phyloP scores from a whole-genome alignment of 1,140 invertebrate genomes.

The Teleopsis dalmanni region DNA sequence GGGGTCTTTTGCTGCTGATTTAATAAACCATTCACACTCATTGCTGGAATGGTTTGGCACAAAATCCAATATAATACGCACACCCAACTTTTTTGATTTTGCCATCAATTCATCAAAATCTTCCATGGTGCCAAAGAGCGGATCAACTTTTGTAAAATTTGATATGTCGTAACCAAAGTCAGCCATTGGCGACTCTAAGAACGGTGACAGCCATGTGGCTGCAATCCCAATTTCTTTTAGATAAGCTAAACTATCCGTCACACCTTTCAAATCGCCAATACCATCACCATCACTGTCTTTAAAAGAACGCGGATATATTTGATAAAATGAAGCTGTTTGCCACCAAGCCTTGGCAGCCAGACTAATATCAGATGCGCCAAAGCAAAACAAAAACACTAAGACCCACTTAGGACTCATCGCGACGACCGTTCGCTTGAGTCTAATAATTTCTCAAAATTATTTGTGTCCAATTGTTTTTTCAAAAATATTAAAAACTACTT shows the following conservation, averaged over 20 bases:
- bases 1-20: slow-evolving; percentile 48
- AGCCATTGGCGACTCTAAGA: slow-evolving; percentile 60
- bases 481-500: too few relatives aligned
- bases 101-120: slow-evolving; percentile 61
- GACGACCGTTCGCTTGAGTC: neutral
- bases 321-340: slow-evolving; percentile 64
- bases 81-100: slow-evolving; percentile 47
- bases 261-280: slow-evolving; percentile 62
- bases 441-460: too few relatives aligned
- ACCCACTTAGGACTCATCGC: neutral
- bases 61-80: slow-evolving; percentile 59
- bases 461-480: too few relatives aligned
- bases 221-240: slow-evolving; percentile 51
- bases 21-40: slow-evolving; percentile 64
- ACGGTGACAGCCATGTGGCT: slow-evolving; percentile 63
- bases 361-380: neutral
- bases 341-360: slow-evolving; percentile 56
- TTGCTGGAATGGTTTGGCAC: slow-evolving; percentile 71
- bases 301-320: slow-evolving; percentile 74
- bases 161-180: slow-evolving; percentile 63
- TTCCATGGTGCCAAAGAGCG: slow-evolving; percentile 61
- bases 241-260: slow-evolving; percentile 47
- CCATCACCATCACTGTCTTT: slow-evolving; percentile 70
- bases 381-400: neutral
- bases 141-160: slow-evolving; percentile 62